phyloP scores from a whole-genome alignment of 2,797 vertebrate species.

The Odontamblyopus lacepedii region DNA sequence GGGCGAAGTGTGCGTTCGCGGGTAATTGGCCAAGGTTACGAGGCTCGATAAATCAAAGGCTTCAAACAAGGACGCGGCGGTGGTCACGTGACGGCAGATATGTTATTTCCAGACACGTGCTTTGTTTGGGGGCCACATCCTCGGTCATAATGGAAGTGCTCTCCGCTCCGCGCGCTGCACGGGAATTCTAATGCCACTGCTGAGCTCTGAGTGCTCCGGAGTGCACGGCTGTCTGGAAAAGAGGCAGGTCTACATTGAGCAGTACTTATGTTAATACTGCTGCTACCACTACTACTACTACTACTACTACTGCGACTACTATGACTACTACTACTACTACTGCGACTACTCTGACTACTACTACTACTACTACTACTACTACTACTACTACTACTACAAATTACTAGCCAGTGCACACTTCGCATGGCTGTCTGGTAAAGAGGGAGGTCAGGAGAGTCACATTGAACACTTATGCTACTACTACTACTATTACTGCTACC shows the following conservation, averaged over 20 bases:
- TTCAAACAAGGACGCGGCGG: constrained; percentile 65
- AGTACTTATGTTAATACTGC: background rate
- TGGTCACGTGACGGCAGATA: constrained; percentile 41
- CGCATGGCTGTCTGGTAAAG: background rate
- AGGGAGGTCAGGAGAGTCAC: background rate
- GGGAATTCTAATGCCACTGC: background rate
- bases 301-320: background rate
- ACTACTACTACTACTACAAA: too few relatives aligned
- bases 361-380: too few relatives aligned
- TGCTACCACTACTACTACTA: background rate
- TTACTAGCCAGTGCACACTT: background rate
- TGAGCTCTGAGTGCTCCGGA: background rate
- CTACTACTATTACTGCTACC: background rate
- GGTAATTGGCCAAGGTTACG: constrained; percentile 65
- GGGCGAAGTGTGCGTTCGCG: constrained; percentile 42
- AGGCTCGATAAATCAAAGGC: constrained; percentile 67
- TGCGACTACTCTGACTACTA: too few relatives aligned
- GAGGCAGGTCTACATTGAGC: background rate
- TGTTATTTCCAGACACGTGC: constrained; percentile 44
- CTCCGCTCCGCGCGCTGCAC: constrained; percentile 5
- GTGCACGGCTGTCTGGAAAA: background rate
- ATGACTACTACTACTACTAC: too few relatives aligned
- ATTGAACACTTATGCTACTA: background rate
- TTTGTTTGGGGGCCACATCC: constrained; percentile 25
- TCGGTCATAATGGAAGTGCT: constrained; percentile 7